Conservation (phyloP, 2,797 vertebrate species). For the Sebastolobus altivelis region DNA sequence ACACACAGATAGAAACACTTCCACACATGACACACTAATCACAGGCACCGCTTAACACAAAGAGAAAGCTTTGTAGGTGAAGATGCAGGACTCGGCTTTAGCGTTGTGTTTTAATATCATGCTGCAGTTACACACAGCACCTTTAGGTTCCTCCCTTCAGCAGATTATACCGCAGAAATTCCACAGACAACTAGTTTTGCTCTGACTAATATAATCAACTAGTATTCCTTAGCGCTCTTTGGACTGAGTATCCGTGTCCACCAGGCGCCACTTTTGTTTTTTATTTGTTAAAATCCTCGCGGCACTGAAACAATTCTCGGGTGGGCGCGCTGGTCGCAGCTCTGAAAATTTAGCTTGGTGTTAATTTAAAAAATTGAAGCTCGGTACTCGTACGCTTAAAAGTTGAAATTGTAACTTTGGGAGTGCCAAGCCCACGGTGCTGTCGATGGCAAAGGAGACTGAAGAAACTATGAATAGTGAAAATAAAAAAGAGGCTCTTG, state of each 20-base stretch:
- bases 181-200: slow-evolving; percentile 47
- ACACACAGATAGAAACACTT: slow-evolving; percentile 28
- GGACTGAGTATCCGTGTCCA: slow-evolving; percentile 45
- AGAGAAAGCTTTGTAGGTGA: slow-evolving; percentile 38
- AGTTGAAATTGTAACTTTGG: slow-evolving; percentile 18
- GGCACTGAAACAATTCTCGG: slow-evolving; percentile 42
- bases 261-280: slow-evolving; percentile 21
- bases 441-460: slow-evolving; percentile 8
- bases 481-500: slow-evolving; percentile 38
- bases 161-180: slow-evolving; percentile 44
- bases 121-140: slow-evolving; percentile 49
- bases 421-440: slow-evolving; percentile 48
- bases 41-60: slow-evolving; percentile 56
- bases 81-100: slow-evolving; percentile 31
- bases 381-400: slow-evolving; percentile 3
- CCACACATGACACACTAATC: slow-evolving; percentile 36
- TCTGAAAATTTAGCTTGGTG: slow-evolving; percentile 41
- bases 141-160: slow-evolving; percentile 40
- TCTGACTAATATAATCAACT: slow-evolving; percentile 39
- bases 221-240: slow-evolving; percentile 30
- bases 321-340: slow-evolving; percentile 75
- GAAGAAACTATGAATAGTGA: slow-evolving; percentile 1
- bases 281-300: slow-evolving; percentile 6
- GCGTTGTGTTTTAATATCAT: slow-evolving; percentile 26
- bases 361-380: slow-evolving; percentile 29